A percentile compares a stretch with the other conserved stretches of the same genome.
These are phyloP conservation scores for Drosophila ananassae DNA, from an alignment of 1,140 invertebrate genomes.

Conservation along the genomic window DNA sequence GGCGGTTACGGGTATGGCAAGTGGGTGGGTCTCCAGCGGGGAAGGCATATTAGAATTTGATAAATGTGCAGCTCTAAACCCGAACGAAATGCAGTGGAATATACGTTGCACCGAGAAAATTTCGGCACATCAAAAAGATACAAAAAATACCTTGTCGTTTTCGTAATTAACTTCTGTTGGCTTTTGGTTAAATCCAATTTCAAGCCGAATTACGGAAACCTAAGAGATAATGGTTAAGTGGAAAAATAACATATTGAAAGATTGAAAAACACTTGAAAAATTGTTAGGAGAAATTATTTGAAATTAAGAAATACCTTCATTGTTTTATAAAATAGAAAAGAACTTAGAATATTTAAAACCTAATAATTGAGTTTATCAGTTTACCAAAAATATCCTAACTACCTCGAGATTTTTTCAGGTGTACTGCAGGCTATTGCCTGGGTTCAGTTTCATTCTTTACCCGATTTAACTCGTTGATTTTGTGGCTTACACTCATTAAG, in stretches of 20 bases:
- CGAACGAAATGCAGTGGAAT: slow-evolving; percentile 21
- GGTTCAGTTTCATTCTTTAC: slow-evolving; percentile 63
- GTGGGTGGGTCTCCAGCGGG: slow-evolving; percentile 8
- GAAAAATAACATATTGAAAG: neutral
- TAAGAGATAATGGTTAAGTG: neutral
- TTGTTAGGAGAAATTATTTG: neutral
- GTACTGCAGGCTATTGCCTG: slow-evolving; percentile 25
- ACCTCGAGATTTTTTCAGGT: slow-evolving; percentile 1
- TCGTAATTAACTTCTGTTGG: slow-evolving; percentile 19
- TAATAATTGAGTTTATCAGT: too few relatives aligned
- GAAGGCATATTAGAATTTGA: slow-evolving; percentile 56
- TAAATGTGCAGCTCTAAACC: slow-evolving; percentile 47
- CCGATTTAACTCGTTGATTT: slow-evolving; percentile 78
- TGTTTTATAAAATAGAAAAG: too few relatives aligned
- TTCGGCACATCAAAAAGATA: neutral
- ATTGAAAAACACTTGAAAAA: slow-evolving; percentile 5
- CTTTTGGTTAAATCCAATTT: slow-evolving; percentile 5
- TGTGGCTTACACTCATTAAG: slow-evolving; percentile 77
- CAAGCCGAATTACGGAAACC: neutral
- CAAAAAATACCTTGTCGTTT: neutral
- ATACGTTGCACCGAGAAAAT: slow-evolving; percentile 21
- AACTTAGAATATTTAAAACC: too few relatives aligned
- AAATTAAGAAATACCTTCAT: too few relatives aligned
- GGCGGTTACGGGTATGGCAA: slow-evolving; percentile 25
- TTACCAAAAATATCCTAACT: too few relatives aligned